A percentile compares a stretch with the other conserved stretches of the same genome.
Evolutionary conservation across 2,797 vertebrate species (phyloP).

Genomic region (Benthosema pterotum): DNA sequence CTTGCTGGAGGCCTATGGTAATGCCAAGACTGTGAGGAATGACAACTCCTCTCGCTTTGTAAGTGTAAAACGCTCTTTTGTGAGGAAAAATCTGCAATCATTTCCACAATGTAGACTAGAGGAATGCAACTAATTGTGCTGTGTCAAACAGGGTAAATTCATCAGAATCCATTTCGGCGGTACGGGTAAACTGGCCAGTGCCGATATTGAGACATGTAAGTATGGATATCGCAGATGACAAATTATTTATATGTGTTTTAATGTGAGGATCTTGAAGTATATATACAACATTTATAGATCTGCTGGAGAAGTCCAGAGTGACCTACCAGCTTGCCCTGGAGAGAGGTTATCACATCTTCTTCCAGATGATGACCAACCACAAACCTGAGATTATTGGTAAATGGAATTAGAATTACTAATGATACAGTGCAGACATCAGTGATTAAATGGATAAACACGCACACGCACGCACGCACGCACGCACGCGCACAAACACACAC

Average conservation of each 20-base stretch:
- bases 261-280: too few relatives aligned
- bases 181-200: too few relatives aligned
- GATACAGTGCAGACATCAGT: too few relatives aligned
- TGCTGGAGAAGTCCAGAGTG: too few relatives aligned
- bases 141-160: constrained; percentile 84
- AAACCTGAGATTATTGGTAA: constrained; percentile 83
- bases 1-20: constrained; percentile 89
- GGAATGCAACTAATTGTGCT: neutral
- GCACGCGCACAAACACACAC: too few relatives aligned
- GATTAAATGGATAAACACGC: too few relatives aligned
- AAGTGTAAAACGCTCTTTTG: constrained; percentile 39
- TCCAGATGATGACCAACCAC: constrained; percentile 79
- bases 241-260: too few relatives aligned
- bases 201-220: constrained; percentile 87
- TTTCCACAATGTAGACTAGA: too few relatives aligned
- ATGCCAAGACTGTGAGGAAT: constrained; percentile 92
- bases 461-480: too few relatives aligned
- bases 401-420: neutral
- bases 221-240: neutral
- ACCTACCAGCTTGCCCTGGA: too few relatives aligned
- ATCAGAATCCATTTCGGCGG: constrained; percentile 89
- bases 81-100: too few relatives aligned
- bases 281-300: constrained; percentile 78
- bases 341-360: too few relatives aligned
- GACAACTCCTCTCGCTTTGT: constrained; percentile 93